Conservation (phyloP, 2,888 invertebrate genomes). For the Panopea generosa region DNA sequence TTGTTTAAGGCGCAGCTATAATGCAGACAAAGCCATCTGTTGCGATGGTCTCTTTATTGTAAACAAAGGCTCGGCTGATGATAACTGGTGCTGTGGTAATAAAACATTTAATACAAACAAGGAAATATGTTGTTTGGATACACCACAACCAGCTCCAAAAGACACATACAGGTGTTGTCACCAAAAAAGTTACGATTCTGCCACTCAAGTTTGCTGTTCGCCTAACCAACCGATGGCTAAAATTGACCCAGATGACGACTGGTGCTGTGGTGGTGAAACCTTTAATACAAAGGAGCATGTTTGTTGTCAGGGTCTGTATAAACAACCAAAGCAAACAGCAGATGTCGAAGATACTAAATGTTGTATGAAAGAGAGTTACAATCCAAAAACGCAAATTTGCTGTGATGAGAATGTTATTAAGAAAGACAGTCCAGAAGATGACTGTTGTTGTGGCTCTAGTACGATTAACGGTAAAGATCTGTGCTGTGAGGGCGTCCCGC, state of each 20-base stretch:
- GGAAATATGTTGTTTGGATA: conserved; percentile 52
- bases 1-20: conserved; percentile 24
- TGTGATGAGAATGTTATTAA: conserved; percentile 44
- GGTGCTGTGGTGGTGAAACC: conserved; percentile 55
- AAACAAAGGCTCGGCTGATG: conserved; percentile 16
- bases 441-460: conserved; percentile 39
- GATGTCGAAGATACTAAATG: conserved; percentile 34
- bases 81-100: conserved; percentile 50
- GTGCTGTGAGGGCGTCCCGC: conserved; percentile 38
- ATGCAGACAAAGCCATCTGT: conserved; percentile 30
- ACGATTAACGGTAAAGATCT: conserved; percentile 38
- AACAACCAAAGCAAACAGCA: conserved; percentile 32
- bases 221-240: conserved; percentile 36
- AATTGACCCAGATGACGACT: conserved; percentile 36
- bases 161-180: conserved; percentile 44
- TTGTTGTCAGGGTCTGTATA: conserved; percentile 49
- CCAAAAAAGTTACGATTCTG: conserved; percentile 42
- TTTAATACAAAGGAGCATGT: conserved; percentile 38
- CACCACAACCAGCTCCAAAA: conserved; percentile 35
- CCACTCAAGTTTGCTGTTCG: conserved; percentile 38
- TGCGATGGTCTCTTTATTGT: conserved; percentile 20
- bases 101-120: conserved; percentile 31
- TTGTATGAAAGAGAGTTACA: conserved; percentile 35
- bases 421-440: conserved; percentile 20
- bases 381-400: conserved; percentile 30